These are phyloP conservation scores for Ceyx cyanopectus DNA, from an alignment of 2,113 vertebrate species.

Conservation along the genomic window DNA sequence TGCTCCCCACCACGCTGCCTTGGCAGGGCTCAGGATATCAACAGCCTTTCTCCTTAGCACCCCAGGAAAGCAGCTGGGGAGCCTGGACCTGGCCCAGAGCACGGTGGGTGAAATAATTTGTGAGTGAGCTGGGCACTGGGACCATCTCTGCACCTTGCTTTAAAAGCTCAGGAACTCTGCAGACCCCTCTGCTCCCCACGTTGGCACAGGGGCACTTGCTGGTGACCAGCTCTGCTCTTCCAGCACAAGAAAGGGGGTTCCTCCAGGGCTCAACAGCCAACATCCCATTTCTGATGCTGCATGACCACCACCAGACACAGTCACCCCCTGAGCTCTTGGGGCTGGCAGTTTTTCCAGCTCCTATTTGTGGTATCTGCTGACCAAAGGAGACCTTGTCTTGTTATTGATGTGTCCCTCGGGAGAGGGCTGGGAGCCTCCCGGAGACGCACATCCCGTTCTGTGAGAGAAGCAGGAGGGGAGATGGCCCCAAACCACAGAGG, in stretches of 20 bases:
- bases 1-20: background rate
- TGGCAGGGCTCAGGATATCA: background rate
- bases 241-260: rapidly evolving
- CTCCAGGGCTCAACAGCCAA: background rate
- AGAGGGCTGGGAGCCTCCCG: background rate
- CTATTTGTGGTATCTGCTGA: background rate
- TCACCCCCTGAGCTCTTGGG: background rate
- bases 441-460: background rate
- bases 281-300: background rate
- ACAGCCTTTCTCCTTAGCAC: background rate
- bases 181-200: rapidly evolving
- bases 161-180: background rate
- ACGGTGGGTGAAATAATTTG: rapidly evolving
- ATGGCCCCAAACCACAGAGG: background rate
- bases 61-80: rapidly evolving
- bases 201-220: background rate
- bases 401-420: background rate
- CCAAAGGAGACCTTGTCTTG: background rate
- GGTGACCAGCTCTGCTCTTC: background rate
- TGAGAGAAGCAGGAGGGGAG: background rate
- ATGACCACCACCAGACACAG: background rate
- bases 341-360: background rate
- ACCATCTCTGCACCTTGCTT: background rate
- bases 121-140: background rate
- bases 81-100: rapidly evolving